A percentile compares a stretch with the other conserved stretches of the same genome.
Evolutionary conservation across 2,113 vertebrate genomes (phyloP).

Genomic region (Dipodomys spectabilis): DNA sequence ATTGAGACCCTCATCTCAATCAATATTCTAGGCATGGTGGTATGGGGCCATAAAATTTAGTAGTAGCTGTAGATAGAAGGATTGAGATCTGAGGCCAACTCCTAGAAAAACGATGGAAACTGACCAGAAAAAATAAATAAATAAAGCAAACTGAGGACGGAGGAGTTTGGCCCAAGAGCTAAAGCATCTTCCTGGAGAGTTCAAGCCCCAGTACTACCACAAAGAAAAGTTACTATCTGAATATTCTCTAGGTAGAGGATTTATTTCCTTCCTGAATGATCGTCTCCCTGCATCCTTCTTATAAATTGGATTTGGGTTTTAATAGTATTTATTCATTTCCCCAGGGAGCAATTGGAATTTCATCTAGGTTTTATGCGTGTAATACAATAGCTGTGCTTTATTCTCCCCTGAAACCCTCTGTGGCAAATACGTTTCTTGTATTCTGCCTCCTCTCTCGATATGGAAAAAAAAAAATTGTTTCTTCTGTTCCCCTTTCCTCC

Average conservation of each 20-base stretch:
- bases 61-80: too few species aligned
- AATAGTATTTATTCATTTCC: constrained; percentile 41
- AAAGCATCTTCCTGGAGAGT: too few species aligned
- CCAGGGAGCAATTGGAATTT: constrained; percentile 23
- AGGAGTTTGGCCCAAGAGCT: too few species aligned
- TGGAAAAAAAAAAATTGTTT: neutral
- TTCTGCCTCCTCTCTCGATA: neutral
- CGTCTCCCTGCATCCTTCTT: neutral
- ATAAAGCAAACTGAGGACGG: too few species aligned
- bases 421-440: neutral
- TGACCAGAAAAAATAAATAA: too few species aligned
- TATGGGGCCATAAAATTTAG: too few species aligned
- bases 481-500: neutral
- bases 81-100: too few species aligned
- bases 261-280: neutral
- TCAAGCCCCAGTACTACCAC: too few species aligned
- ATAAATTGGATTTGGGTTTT: neutral
- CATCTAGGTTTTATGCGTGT: constrained; percentile 16
- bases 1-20: too few species aligned
- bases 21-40: too few species aligned
- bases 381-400: constrained; percentile 44
- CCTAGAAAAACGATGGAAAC: too few species aligned
- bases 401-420: neutral
- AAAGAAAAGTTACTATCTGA: neutral
- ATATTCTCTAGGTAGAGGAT: neutral